Base-by-base conservation (phyloP, 2,888 invertebrate genomes). In the Eristalis tenax region DNA sequence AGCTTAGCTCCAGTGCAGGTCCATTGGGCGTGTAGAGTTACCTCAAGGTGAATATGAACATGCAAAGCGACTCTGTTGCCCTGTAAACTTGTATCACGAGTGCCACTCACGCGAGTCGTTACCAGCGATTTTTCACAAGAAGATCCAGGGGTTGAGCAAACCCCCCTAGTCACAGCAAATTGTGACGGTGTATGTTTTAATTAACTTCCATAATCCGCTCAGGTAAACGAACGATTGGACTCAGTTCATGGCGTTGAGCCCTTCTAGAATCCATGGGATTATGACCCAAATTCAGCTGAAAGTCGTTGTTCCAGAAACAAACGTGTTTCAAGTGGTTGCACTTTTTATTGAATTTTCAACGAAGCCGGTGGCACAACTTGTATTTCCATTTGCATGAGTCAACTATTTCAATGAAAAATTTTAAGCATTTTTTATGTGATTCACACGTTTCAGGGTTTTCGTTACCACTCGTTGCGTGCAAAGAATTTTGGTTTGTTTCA, bases 1-100 rank as follows among this genome's bases (percentile, higher is more conserved):
- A 73, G 50, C 65, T 66, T 66, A 40, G 68, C 77, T 73, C 43
- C 59, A 68, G 63, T 26, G 26, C 40, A 71, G 35, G 68, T n/a
- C 18, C 50, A 10, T 28, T 68, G 69, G 64, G 73, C 64, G 73
- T 63, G 63, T 32, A 73, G 13, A 13, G 28, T 73, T 50, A 26
- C 28, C 61, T 28, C 61, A 63, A 22, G 26, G 40, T 83, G 50
- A 18, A 50, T 50, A 50, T 50, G 50, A 50, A 50, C 50, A 73
- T 83, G 78, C 63, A 78, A 69, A 61, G 63, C 64, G 28, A 18
- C 50, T 50, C 50, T 13, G 50, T 50, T 50, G n/a, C 50, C 50
- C 50, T 50, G 50, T 8, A 18, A 50, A 18, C 50, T 50, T 18
- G 50, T 18, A 6, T 18, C 50, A 50, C 50, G n/a, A 18, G 18